Evolutionary conservation across 2,888 invertebrate species (phyloP).

Genomic region (Seira musarum): DNA sequence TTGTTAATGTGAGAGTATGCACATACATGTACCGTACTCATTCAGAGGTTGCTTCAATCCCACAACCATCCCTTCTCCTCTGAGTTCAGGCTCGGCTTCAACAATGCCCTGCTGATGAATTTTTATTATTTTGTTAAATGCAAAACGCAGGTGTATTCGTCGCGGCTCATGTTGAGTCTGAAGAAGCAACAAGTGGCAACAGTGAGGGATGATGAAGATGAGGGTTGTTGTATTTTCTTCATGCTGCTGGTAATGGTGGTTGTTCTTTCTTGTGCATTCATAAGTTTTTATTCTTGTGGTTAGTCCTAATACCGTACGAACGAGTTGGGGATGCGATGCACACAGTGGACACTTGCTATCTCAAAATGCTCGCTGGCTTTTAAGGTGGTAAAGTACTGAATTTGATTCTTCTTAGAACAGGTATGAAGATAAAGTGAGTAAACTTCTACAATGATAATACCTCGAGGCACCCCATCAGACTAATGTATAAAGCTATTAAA

Average conservation of each 20-base stretch:
- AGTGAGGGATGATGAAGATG: slow-evolving; percentile 37
- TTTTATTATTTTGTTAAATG: slow-evolving; percentile 14
- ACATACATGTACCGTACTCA: background rate
- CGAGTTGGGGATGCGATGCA: background rate
- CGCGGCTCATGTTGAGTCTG: background rate
- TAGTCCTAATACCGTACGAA: slow-evolving; percentile 13
- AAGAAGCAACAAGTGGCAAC: slow-evolving; percentile 32
- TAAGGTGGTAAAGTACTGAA: slow-evolving; percentile 25
- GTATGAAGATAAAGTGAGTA: background rate
- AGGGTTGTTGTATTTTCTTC: no score
- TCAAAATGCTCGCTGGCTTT: background rate
- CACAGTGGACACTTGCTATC: slow-evolving; percentile 36
- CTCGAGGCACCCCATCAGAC: slow-evolving; percentile 46
- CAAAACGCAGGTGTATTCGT: slow-evolving; percentile 47
- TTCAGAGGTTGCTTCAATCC: background rate
- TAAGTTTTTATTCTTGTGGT: no score
- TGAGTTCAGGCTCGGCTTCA: no score
- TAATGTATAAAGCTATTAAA: slow-evolving; percentile 34
- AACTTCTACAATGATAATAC: slow-evolving; percentile 33
- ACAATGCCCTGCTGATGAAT: slow-evolving; percentile 20
- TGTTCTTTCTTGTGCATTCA: no score
- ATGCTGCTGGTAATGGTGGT: no score
- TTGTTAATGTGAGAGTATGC: background rate
- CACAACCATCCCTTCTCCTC: slow-evolving; percentile 1
- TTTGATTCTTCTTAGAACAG: slow-evolving; percentile 21